These are phyloP conservation scores for Chionis minor DNA, from an alignment of 2,113 vertebrate genomes.

Conservation along the genomic window DNA sequence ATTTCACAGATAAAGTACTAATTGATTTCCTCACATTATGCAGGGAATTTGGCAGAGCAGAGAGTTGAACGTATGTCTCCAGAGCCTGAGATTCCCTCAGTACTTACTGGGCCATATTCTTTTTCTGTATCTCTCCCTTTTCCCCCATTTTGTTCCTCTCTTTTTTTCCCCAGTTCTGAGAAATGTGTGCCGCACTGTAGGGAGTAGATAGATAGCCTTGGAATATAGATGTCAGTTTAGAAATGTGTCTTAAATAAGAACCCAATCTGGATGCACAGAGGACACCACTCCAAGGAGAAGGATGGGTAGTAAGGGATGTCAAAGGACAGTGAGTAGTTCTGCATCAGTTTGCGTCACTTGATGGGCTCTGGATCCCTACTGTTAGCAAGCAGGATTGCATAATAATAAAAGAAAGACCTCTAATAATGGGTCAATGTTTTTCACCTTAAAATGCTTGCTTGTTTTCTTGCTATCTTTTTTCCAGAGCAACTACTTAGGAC, in stretches of 20 bases:
- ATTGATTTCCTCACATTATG: slow-evolving; percentile 59
- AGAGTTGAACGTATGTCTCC: slow-evolving; percentile 22
- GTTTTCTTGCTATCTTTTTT: neutral
- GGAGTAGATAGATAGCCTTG: neutral
- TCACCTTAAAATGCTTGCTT: neutral
- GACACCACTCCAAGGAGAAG: neutral
- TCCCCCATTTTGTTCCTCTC: neutral
- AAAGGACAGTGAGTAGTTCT: neutral
- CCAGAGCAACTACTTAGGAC: neutral
- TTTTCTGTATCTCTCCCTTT: neutral
- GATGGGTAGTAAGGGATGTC: neutral
- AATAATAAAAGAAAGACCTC: neutral
- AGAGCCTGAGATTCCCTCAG: slow-evolving; percentile 36
- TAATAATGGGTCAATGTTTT: neutral
- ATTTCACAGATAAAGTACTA: slow-evolving; percentile 65
- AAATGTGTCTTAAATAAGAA: neutral
- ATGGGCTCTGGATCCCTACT: neutral
- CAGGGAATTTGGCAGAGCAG: slow-evolving; percentile 60
- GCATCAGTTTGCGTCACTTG: neutral
- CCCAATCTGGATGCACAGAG: neutral
- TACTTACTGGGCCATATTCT: slow-evolving; percentile 10
- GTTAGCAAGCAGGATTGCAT: neutral
- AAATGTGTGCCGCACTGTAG: neutral
- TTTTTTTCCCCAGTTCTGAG: neutral
- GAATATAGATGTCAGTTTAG: neutral